phyloP scores from a whole-genome alignment of 2,888 invertebrate species.

The Caenorhabditis sp. region DNA sequence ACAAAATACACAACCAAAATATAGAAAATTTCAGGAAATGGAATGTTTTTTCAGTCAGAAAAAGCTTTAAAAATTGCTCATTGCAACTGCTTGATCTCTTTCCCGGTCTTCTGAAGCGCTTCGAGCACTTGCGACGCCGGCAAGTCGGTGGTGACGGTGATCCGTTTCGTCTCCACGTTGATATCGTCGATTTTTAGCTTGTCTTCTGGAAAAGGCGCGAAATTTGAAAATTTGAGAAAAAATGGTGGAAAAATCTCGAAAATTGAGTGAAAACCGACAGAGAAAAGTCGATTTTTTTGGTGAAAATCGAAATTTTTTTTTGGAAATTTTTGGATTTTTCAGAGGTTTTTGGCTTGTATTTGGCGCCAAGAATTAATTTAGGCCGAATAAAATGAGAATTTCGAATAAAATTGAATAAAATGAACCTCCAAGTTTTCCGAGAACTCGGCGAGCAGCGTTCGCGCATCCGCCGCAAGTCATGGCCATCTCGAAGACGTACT shows the following conservation, averaged over 20 bases:
- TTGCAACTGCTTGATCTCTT: conserved; percentile 77
- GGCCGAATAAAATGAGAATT: not conserved
- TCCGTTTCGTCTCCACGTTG: conserved; percentile 83
- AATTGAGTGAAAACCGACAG: not conserved
- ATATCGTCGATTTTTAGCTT: conserved; percentile 83
- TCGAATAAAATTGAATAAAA: not conserved
- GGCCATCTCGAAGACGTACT: conserved; percentile 89
- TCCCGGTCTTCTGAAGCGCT: conserved; percentile 84
- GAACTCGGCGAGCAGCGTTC: conserved; percentile 91
- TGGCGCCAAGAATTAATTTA: too few relatives aligned
- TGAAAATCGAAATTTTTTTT: not conserved
- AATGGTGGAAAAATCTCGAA: not conserved
- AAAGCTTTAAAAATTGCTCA: conserved; percentile 33
- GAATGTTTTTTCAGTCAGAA: conserved; percentile 36
- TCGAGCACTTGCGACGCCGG: conserved; percentile 83
- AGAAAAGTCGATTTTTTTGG: not conserved
- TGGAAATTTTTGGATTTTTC: not conserved
- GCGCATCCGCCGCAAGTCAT: conserved; percentile 97
- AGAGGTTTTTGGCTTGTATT: not conserved
- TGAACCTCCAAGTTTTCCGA: conserved; percentile 88
- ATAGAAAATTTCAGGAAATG: not conserved
- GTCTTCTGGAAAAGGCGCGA: conserved; percentile 71
- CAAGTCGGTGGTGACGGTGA: conserved; percentile 84
- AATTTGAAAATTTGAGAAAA: conserved; percentile 1
- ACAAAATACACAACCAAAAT: conserved; percentile 15